Percentiles rank a stretch among this genome's conserved stretches.
Evolutionary conservation across 2,888 invertebrate species (phyloP).

Genomic region (Drosophila kuntzei): DNA sequence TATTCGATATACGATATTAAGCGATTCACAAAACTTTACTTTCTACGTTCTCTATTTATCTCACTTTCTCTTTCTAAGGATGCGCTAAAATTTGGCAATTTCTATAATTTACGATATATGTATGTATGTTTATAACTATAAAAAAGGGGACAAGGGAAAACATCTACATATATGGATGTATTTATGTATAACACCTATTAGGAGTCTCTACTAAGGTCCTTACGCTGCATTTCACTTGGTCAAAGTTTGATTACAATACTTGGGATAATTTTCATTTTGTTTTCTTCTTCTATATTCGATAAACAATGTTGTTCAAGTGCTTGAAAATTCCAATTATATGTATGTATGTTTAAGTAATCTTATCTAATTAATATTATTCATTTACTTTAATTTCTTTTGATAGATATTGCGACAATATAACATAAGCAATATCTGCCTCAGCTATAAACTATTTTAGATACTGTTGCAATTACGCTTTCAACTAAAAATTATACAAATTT

Average conservation of each 20-base stretch:
- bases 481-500: constrained; percentile 53
- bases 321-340: constrained; percentile 44
- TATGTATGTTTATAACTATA: constrained; percentile 34
- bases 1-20: constrained; percentile 53
- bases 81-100: constrained; percentile 77
- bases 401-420: constrained; percentile 44
- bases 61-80: constrained; percentile 35
- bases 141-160: constrained; percentile 36
- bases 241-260: constrained; percentile 57
- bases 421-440: constrained; percentile 20
- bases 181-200: constrained; percentile 38
- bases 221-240: constrained; percentile 56
- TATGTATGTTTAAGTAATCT: constrained; percentile 27
- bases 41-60: constrained; percentile 15
- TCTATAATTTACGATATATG: constrained; percentile 56
- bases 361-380: constrained; percentile 9
- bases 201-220: constrained; percentile 49
- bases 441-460: constrained; percentile 52
- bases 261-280: constrained; percentile 38
- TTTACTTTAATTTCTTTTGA: constrained; percentile 31
- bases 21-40: constrained; percentile 33
- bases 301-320: constrained; percentile 51
- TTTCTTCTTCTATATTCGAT: constrained; percentile 57
- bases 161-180: constrained; percentile 12
- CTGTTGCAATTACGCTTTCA: constrained; percentile 32